Conservation (phyloP, 2,888 invertebrate genomes). For the Drosophila diplacantha region DNA sequence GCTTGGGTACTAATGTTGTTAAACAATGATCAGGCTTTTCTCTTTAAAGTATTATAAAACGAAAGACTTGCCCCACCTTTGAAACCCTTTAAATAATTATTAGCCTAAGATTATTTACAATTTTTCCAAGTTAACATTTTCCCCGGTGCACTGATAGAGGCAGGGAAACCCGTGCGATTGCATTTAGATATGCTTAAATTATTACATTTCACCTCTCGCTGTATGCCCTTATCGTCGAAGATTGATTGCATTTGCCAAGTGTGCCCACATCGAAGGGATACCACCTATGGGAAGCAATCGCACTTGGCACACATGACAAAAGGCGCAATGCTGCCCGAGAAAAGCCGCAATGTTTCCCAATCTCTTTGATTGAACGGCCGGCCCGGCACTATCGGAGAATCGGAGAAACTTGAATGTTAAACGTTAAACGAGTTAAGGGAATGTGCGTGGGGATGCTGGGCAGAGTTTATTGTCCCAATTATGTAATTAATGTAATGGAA, state of each 20-base stretch:
- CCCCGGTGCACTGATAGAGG: conserved; percentile 17
- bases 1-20: no score
- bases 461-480: conserved; percentile 14
- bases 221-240: conserved; percentile 57
- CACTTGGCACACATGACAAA: conserved; percentile 21
- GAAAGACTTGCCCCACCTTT: no score
- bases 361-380: conserved; percentile 28
- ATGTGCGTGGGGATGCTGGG: not conserved
- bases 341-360: conserved; percentile 30
- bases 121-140: not conserved
- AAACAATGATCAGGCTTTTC: no score
- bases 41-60: no score
- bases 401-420: not conserved
- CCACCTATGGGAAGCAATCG: conserved; percentile 30
- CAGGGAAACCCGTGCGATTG: conserved; percentile 38
- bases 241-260: conserved; percentile 56
- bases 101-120: not conserved
- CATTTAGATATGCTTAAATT: conserved; percentile 60
- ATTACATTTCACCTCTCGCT: conserved; percentile 52
- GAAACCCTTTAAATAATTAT: not conserved
- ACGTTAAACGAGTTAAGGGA: not conserved
- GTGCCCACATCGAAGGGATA: conserved; percentile 13
- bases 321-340: conserved; percentile 6
- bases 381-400: not conserved
- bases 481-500: conserved; percentile 42